These are phyloP conservation scores for Cataglyphis altisquamis DNA, from an alignment of 2,888 invertebrate species.

Conservation along the genomic window DNA sequence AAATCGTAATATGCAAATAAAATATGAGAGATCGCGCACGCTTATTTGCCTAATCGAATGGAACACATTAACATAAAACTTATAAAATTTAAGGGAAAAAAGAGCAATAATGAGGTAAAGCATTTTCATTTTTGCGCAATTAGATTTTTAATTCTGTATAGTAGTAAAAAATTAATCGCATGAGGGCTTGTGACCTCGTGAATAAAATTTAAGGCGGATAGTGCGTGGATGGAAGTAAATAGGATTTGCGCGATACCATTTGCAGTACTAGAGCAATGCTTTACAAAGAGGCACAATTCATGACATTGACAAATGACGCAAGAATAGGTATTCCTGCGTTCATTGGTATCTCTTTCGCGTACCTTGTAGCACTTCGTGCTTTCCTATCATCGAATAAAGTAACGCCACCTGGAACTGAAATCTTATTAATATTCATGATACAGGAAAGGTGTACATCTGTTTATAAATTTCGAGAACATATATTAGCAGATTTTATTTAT, in stretches of 20 bases:
- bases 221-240: constrained; percentile 70
- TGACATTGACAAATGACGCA: constrained; percentile 84
- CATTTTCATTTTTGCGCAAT: constrained; percentile 11
- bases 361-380: constrained; percentile 9
- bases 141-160: constrained; percentile 39
- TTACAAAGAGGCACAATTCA: constrained; percentile 55
- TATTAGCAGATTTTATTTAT: neutral
- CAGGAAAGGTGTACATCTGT: neutral
- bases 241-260: constrained; percentile 65
- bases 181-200: constrained; percentile 23
- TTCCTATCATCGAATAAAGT: constrained; percentile 47
- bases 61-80: neutral
- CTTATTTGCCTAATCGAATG: neutral
- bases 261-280: constrained; percentile 62
- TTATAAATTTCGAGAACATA: neutral
- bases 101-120: neutral
- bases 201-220: constrained; percentile 63
- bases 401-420: constrained; percentile 21
- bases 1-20: neutral
- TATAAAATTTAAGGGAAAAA: neutral
- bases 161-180: constrained; percentile 26
- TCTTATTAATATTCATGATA: constrained; percentile 14
- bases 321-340: constrained; percentile 77
- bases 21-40: neutral
- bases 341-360: constrained; percentile 60